A percentile compares a stretch with the other conserved stretches of the same genome.
Evolutionary conservation across 2,113 vertebrate species (phyloP).

Genomic region (Toxotes chatareus): DNA sequence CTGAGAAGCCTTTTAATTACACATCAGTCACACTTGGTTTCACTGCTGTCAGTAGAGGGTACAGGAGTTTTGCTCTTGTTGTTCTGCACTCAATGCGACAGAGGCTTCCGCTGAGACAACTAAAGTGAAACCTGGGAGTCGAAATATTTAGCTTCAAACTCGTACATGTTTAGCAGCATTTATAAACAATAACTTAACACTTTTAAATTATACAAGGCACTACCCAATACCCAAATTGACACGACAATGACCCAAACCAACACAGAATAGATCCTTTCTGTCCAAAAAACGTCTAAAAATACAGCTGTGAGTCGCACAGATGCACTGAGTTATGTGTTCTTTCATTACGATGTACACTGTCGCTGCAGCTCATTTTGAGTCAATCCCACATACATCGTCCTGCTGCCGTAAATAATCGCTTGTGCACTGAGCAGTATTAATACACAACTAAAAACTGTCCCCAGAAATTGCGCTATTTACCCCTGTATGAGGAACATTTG

Average conservation of each 20-base stretch:
- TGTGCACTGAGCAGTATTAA: too few species aligned
- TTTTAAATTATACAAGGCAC: neutral
- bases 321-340: neutral
- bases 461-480: too few species aligned
- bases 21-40: conserved; percentile 62
- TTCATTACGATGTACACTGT: neutral
- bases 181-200: conserved; percentile 5
- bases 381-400: neutral
- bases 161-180: conserved; percentile 34
- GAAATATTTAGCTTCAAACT: conserved; percentile 20
- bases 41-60: conserved; percentile 47
- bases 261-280: neutral
- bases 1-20: conserved; percentile 57
- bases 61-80: conserved; percentile 45
- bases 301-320: neutral
- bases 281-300: too few species aligned
- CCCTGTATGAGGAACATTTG: neutral
- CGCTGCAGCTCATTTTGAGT: neutral
- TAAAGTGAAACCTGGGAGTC: conserved; percentile 34
- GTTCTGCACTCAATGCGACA: conserved; percentile 32
- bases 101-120: conserved; percentile 36
- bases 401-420: neutral
- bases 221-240: neutral
- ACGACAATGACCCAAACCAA: neutral
- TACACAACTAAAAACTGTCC: too few species aligned